Evolutionary conservation across 1,140 invertebrate species (phyloP), one percentile per base, ranked within the genome.

Genomic region (Drosophila willistoni): DNA sequence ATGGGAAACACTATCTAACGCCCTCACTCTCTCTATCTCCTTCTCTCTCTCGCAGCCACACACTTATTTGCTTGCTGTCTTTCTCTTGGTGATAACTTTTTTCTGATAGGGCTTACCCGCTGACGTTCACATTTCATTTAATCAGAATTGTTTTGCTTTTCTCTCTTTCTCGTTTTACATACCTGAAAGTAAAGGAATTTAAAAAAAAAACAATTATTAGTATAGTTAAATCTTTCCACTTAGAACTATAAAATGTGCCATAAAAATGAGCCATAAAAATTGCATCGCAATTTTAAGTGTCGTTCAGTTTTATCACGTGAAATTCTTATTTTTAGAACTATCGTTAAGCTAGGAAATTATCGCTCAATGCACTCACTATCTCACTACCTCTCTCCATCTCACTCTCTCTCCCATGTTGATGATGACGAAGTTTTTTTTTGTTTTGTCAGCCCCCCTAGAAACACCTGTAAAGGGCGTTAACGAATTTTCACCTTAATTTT

Each of bases 31-130:
- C 12, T 12, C 44, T 25, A 42, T 7, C n/a, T 22, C n/a, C 17
- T 12, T 39, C 17, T 17, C 22, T 42, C 54, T 41, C 61, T 61
- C 51, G 25, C 69, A 19, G 36, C 33, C 33, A 22, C 29, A 2
- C 25, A 61, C 39, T 54, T 12, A 39, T 10, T 12, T 5, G 17
- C 10, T 51, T 51, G 44, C n/a, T 25, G 62, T 62, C 39, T 56
- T 44, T 44, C 17, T 36, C 56, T 59, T 7, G 17, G 10, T 29
- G n/a, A 59, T 59, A 36, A 64, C 51, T 63, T 51, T 61, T 39
- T 39, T 39, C 34, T 44, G 36, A 41, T 41, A 42, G 47, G 54
- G 79, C 83, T 86, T 79, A 85, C 81, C 76, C 65, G 39, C 12
- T 72, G 68, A 63, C 72, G 66, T 51, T 57, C 34, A 22, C 19